Percentiles rank a stretch among this genome's conserved stretches.
These are phyloP conservation scores for Acrossocheilus fasciatus DNA, from an alignment of 2,797 vertebrate species.

Conservation along the genomic window DNA sequence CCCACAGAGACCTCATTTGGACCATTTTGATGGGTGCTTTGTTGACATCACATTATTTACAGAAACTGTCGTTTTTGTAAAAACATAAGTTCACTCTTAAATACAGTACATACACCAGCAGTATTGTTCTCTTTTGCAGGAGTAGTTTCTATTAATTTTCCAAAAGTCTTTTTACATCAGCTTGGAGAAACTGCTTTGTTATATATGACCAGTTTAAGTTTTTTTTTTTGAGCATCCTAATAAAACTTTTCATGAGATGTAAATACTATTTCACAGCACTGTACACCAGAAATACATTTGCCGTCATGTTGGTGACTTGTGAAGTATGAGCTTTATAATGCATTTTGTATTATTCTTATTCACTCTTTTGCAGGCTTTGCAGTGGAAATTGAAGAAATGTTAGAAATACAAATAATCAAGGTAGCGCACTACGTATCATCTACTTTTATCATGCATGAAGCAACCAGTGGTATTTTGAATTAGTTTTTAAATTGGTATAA, in stretches of 20 bases:
- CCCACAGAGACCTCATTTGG: neutral
- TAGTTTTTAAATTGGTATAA: no score
- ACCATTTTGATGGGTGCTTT: no score
- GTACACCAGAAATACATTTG: no score
- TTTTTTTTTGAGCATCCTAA: neutral
- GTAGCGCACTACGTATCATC: slow-evolving; percentile 45
- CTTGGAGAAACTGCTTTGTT: neutral
- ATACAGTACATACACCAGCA: no score
- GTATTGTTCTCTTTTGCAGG: no score
- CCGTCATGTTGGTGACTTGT: neutral
- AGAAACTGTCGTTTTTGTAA: no score
- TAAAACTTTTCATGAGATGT: neutral
- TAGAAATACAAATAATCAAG: slow-evolving; percentile 72
- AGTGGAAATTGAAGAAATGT: slow-evolving; percentile 57
- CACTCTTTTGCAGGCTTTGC: slow-evolving; percentile 36
- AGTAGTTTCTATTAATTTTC: no score
- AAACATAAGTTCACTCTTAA: no score
- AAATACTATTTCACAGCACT: neutral
- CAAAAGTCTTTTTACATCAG: neutral
- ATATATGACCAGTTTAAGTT: no score
- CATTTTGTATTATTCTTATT: neutral
- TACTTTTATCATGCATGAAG: neutral
- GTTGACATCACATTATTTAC: no score
- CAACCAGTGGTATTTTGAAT: neutral
- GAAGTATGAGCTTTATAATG: neutral